Evolutionary conservation across 2,888 invertebrate species (phyloP), one percentile per base, ranked within the genome.

Genomic region (Macrostomum cliftonense): DNA sequence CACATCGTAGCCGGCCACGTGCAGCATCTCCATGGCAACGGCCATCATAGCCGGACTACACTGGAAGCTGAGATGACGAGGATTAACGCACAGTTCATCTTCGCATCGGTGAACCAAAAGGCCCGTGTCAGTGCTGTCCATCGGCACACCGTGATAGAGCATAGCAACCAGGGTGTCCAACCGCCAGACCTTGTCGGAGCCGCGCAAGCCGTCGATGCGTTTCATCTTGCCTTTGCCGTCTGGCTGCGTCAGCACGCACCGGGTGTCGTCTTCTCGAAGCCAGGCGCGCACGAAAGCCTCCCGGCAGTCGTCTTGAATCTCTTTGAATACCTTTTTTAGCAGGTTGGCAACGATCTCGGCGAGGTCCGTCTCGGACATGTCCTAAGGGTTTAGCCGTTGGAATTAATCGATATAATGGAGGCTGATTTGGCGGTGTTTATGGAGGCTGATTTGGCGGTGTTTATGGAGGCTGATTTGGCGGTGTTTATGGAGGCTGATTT

Each of bases 171-270:
- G 28, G 28, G 51, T 52, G 36, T 51, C 51, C 16, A 51, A 17
- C 21, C 51, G 28, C 51, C 51, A 51, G 21, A 50, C 28, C 42
- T 52, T 52, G 42, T 52, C 52, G 11, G 52, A 52, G 21, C 52
- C 52, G 39, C 52, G 51, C 12, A 49, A 49, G 9, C 52, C 51
- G 42, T 52, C 52, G 13, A 52, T 52, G 1, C 52, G 37, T 9
- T 50, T 44, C 52, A 52, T 52, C 9, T 46, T 39, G 17, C 51
- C 51, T 20, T 53, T 52, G 20, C 50, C 51, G 46, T 52, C 52
- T 13, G 50, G 50, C 14, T 45, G 37, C 12, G 39, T 43, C 13
- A 52, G 46, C n/a, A 52, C 52, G 46, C 52, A 52, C 11, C 51
- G 28, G 28, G 28, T 28, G 28, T 28, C 28, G 28, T 28, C 28